Base-by-base conservation (phyloP, 2,113 vertebrate genomes). In the Nibea coibor region DNA sequence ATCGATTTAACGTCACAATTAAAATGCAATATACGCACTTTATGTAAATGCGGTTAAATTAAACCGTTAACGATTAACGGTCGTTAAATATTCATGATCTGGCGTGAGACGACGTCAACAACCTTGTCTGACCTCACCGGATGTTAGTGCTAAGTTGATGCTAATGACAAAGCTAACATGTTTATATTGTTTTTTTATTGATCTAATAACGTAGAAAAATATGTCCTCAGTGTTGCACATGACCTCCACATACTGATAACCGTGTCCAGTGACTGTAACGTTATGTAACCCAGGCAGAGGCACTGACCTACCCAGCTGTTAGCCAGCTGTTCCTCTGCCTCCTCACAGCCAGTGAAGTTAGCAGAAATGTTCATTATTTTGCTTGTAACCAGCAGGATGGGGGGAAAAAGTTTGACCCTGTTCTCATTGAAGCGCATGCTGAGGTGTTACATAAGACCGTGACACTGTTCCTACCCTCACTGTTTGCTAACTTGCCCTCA, bases 81-180 rank as follows among this genome's bases (percentile, higher is more conserved):
- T n/a, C 4, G 56, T 80, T 82, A 56, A 71, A 82, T 68, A 85
- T 87, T 86, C 65, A 70, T 43, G 66, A 84, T 28, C 24, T 6
- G 22, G 12, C 19, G 28, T 59, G 6, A 16, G 14, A 1, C 12
- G 47, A 87, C 83, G 89, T 89, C 89, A 84, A 71, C 76, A 86
- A 75, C 80, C 80, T 76, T 81, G 70, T 28, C 43, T 70, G 88
- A 88, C 76, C 72, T 80, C 84, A 26, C 84, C 88, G 84, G 88
- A 87, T 87, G 88, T 87, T 10, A 9, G 56, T 17, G 87, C 84
- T 85, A 65, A 26, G 20, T 42, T 62, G 61, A 35, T 42, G 86
- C 56, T 84, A 87, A 24, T 14, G 5, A 11, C 14, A 45, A 45
- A 14, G 43, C 11, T 45, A 11, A 12, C 11, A 14, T 11, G 58